Evolutionary conservation across 2,888 invertebrate genomes (phyloP).

Genomic region (Cantharis rustica): DNA sequence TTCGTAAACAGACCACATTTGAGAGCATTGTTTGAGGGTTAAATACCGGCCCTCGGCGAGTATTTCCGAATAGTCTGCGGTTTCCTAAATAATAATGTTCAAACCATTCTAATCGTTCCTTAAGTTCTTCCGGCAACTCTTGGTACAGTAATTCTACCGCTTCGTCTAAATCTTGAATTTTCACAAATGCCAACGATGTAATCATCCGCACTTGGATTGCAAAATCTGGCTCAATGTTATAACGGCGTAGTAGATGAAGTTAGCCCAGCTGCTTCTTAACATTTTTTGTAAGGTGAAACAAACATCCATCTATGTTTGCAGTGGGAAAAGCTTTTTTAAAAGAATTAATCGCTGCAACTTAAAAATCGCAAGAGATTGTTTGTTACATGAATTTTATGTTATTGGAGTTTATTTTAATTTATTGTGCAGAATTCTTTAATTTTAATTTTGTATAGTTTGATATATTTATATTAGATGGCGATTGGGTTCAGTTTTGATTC

Average conservation of each 20-base stretch:
- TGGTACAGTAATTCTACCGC: slow-evolving; percentile 8
- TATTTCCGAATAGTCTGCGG: slow-evolving; percentile 5
- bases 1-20: slow-evolving; percentile 6
- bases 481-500: too few relatives aligned
- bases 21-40: not conserved
- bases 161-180: slow-evolving; percentile 10
- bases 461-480: too few relatives aligned
- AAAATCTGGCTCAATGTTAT: slow-evolving; percentile 15
- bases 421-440: too few relatives aligned
- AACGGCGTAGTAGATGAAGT: slow-evolving; percentile 4
- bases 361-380: too few relatives aligned
- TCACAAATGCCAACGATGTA: slow-evolving; percentile 13
- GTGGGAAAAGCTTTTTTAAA: too few relatives aligned
- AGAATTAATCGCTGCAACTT: too few relatives aligned
- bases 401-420: too few relatives aligned
- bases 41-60: not conserved
- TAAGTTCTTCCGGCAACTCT: slow-evolving; percentile 6
- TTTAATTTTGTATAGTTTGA: too few relatives aligned
- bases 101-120: slow-evolving; percentile 7
- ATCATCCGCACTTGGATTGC: slow-evolving; percentile 15
- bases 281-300: slow-evolving; percentile 9
- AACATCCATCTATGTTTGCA: too few relatives aligned
- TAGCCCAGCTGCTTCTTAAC: slow-evolving; percentile 13
- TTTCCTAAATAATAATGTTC: slow-evolving; percentile 10
- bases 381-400: too few relatives aligned